Conservation (phyloP, 2,888 invertebrate species). For the Steromphala cineraria region DNA sequence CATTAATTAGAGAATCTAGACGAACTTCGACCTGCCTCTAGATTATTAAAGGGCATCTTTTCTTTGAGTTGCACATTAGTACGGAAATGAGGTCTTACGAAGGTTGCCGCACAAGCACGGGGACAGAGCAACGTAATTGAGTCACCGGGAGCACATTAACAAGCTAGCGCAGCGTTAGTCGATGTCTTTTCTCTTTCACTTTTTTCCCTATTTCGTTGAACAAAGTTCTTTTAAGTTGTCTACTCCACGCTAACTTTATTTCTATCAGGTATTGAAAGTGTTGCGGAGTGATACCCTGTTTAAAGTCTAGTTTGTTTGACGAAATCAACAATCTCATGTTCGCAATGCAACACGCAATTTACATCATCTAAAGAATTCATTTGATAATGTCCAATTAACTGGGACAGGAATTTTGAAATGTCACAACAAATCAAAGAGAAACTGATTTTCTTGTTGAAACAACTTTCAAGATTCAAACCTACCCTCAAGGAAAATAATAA, state of each 20-base stretch:
- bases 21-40: conserved; percentile 21
- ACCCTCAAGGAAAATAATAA: no score
- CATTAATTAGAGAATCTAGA: conserved; percentile 21
- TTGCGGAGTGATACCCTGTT: neutral
- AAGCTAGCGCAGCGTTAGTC: conserved; percentile 2
- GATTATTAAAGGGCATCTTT: conserved; percentile 22
- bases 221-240: conserved; percentile 12
- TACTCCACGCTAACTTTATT: neutral
- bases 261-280: conserved; percentile 1
- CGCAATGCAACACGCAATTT: neutral
- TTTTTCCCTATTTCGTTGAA: conserved; percentile 5
- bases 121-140: neutral
- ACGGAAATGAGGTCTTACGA: conserved; percentile 22
- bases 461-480: no score
- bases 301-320: neutral
- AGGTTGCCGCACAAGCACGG: conserved; percentile 4
- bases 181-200: conserved; percentile 6
- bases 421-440: no score
- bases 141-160: conserved; percentile 10
- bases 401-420: no score
- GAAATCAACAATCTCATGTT: conserved; percentile 9
- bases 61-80: conserved; percentile 25
- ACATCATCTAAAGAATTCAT: no score
- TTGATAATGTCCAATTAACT: no score
- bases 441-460: no score